Conservation (phyloP, 2,888 invertebrate genomes). For the Gari tellinella region DNA sequence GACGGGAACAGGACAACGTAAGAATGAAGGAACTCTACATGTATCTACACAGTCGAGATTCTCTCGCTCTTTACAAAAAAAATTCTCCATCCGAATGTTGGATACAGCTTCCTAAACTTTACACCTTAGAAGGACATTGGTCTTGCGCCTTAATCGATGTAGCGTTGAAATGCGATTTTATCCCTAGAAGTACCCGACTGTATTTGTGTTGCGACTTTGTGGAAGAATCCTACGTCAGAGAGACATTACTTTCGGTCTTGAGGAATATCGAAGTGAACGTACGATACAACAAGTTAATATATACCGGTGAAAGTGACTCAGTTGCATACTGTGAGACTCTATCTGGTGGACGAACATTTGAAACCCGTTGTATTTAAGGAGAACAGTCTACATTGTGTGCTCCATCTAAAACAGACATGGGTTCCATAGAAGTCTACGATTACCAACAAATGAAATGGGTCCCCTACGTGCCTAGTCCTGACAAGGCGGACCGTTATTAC, state of each 20-base stretch:
- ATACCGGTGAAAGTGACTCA: conserved; percentile 7
- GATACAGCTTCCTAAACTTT: conserved; percentile 27
- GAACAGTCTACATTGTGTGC: conserved; percentile 30
- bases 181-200: conserved; percentile 14
- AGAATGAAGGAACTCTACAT: conserved; percentile 23
- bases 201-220: conserved; percentile 35
- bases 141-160: conserved; percentile 25
- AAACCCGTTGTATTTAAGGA: conserved; percentile 13
- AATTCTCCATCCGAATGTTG: conserved; percentile 31
- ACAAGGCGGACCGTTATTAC: conserved; percentile 25
- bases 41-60: conserved; percentile 18
- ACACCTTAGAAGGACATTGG: conserved; percentile 32
- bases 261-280: conserved; percentile 21
- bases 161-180: conserved; percentile 27
- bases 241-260: conserved; percentile 12
- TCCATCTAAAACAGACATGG: conserved; percentile 30
- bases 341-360: conserved; percentile 16
- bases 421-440: conserved; percentile 38
- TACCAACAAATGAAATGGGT: conserved; percentile 25
- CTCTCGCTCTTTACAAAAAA: conserved; percentile 14
- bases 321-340: conserved; percentile 8
- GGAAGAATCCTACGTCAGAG: conserved; percentile 22
- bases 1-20: background rate
- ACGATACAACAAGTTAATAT: conserved; percentile 20
- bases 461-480: conserved; percentile 18